Conservation (phyloP, 2,797 vertebrate genomes). For the Sebastes diploproa region DNA sequence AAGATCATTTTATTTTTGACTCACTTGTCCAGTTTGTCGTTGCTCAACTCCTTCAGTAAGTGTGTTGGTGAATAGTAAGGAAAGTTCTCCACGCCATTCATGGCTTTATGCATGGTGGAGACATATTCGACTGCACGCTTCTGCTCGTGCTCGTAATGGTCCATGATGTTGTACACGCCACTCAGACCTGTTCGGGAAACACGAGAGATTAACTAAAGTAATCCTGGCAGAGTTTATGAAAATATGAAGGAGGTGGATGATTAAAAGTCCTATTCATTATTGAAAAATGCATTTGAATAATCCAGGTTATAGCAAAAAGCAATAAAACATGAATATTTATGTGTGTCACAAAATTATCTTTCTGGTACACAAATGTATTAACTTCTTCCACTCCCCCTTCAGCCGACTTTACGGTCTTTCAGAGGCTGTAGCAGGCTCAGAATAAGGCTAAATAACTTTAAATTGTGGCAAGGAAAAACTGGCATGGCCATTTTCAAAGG, state of each 20-base stretch:
- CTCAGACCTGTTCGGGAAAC: slow-evolving; percentile 72
- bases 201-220: not conserved
- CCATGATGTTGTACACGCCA: slow-evolving; percentile 81
- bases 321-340: not conserved
- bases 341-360: not conserved
- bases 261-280: not conserved
- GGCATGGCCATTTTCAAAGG: no score
- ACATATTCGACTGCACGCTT: slow-evolving; percentile 78
- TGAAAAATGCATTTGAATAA: not conserved
- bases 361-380: not conserved
- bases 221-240: not conserved
- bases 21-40: slow-evolving; percentile 76
- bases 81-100: slow-evolving; percentile 81
- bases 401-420: no score
- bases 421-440: no score
- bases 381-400: not conserved
- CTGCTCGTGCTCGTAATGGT: slow-evolving; percentile 83
- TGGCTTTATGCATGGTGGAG: slow-evolving; percentile 84
- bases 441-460: no score
- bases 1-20: not conserved
- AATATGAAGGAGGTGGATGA: not conserved
- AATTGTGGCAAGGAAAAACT: no score
- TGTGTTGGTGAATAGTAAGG: slow-evolving; percentile 79
- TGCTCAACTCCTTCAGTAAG: slow-evolving; percentile 58
- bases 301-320: not conserved